Conservation (phyloP, 2,888 invertebrate species). For the Lypha dubia region DNA sequence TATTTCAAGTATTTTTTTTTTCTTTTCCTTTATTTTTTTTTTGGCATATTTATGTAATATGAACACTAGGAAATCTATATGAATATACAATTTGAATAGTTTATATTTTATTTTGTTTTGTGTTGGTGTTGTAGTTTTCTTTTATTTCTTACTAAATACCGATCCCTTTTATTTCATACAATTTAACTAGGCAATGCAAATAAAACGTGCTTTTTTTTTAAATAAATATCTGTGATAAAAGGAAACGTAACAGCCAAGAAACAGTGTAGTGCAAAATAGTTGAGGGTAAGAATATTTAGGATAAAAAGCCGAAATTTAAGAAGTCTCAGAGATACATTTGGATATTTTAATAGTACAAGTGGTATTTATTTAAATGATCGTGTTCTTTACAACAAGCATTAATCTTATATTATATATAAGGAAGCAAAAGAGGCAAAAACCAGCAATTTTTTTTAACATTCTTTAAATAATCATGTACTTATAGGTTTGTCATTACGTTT, state of each 20-base stretch:
- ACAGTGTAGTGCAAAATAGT: conserved; percentile 12
- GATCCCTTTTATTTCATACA: conserved; percentile 33
- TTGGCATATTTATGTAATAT: conserved; percentile 12
- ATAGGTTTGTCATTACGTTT: no score
- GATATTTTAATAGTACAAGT: no score
- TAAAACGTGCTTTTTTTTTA: conserved; percentile 42
- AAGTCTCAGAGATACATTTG: no score
- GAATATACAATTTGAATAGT: conserved; percentile 39
- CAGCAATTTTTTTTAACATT: no score
- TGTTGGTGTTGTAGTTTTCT: background rate
- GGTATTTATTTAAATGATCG: no score
- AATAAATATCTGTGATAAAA: conserved; percentile 48
- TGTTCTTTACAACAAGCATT: no score
- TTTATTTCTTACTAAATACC: conserved; percentile 28
- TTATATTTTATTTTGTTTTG: conserved; percentile 28
- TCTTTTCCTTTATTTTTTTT: background rate
- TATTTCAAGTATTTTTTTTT: conserved; percentile 4
- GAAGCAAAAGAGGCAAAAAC: no score
- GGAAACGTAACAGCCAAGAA: background rate
- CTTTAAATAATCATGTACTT: no score
- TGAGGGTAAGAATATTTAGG: background rate
- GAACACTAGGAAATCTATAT: conserved; percentile 15
- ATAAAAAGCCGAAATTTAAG: no score
- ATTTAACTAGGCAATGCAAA: conserved; percentile 62
- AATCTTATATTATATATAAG: no score